Base-by-base conservation (phyloP, 2,888 invertebrate genomes). In the Isoperla grammatica region DNA sequence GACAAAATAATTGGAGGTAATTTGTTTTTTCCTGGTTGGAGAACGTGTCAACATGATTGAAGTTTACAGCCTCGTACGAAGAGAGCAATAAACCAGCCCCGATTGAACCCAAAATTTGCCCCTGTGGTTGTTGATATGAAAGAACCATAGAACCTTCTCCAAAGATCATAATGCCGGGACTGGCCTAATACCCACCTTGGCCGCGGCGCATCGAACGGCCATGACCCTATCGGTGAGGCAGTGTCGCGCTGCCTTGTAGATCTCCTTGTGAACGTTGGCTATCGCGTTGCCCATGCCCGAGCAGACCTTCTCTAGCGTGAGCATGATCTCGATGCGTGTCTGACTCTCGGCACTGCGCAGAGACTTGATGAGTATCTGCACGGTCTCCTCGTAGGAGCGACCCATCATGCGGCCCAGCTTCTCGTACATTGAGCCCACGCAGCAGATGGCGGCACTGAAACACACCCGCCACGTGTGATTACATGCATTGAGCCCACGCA, bases 401-500 rank as follows among this genome's bases (percentile, higher is more conserved):
- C 98, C 99, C 88, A 97, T 98, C 95, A 99, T 96, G 65, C 99
- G 81, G 1, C 99, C 98, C 17, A 99, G 81, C 75, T 92, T 95
- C 75, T 97, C 95, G 75, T 98, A 99, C 94, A 99, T 95, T 64
- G 90, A 90, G 37, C 97, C 98, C 60, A 95, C 81, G 69, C 96
- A 95, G 68, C 94, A 90, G 69, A 98, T 91, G 13, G 98, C 96
- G 69, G 96, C 95, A 67, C 97, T 98, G 74, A 78, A 74, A 67
- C 59, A 62, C 59, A 59, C 61, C 29, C n/a, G n/a, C n/a, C n/a
- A n/a, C n/a, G n/a, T n/a, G n/a, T n/a, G n/a, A n/a, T n/a, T n/a
- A n/a, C n/a, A n/a, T n/a, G n/a, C n/a, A n/a, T n/a, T n/a, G n/a
- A n/a, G n/a, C n/a, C n/a, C n/a, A n/a, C n/a, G n/a, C n/a, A n/a